Percentiles rank a stretch among this genome's conserved stretches.
These are phyloP conservation scores for Cerceris ruficornis DNA, from an alignment of 2,888 invertebrate species.

Conservation along the genomic window DNA sequence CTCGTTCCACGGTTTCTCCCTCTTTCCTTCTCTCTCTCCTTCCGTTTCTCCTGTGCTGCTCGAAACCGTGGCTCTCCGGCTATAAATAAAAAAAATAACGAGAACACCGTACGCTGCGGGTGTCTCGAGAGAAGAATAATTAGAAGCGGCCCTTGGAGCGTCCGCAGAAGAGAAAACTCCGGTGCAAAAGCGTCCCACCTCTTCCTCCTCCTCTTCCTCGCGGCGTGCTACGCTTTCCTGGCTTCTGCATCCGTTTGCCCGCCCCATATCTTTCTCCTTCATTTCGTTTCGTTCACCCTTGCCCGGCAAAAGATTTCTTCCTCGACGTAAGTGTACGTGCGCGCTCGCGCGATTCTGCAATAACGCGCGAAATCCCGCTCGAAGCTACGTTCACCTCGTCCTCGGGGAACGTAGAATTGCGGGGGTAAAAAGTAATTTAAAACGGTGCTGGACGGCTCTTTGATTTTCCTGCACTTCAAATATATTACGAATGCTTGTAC, in stretches of 20 bases:
- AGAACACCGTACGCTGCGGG: constrained; percentile 62
- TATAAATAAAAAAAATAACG: constrained; percentile 69
- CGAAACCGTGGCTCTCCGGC: constrained; percentile 53
- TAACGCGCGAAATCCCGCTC: not conserved
- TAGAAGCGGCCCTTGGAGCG: constrained; percentile 60
- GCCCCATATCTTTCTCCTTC: not conserved
- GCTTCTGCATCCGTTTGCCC: not conserved
- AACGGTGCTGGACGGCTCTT: too few species aligned
- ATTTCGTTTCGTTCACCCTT: not conserved
- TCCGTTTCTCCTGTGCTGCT: constrained; percentile 45
- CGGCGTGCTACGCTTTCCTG: not conserved
- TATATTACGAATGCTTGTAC: too few species aligned
- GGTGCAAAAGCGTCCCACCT: constrained; percentile 29
- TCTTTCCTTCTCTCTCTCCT: constrained; percentile 19
- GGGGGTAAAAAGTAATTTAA: too few species aligned
- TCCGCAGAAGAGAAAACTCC: constrained; percentile 49
- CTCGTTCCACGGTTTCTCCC: constrained; percentile 7
- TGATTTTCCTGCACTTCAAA: too few species aligned
- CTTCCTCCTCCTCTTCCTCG: not conserved
- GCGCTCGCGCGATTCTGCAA: not conserved
- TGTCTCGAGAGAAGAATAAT: constrained; percentile 69
- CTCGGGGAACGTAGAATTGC: not conserved
- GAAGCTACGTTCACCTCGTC: not conserved
- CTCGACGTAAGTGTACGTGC: not conserved
- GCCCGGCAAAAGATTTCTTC: constrained; percentile 1